Base-by-base conservation (phyloP, 2,113 vertebrate genomes). In the Perca schrenkii region DNA sequence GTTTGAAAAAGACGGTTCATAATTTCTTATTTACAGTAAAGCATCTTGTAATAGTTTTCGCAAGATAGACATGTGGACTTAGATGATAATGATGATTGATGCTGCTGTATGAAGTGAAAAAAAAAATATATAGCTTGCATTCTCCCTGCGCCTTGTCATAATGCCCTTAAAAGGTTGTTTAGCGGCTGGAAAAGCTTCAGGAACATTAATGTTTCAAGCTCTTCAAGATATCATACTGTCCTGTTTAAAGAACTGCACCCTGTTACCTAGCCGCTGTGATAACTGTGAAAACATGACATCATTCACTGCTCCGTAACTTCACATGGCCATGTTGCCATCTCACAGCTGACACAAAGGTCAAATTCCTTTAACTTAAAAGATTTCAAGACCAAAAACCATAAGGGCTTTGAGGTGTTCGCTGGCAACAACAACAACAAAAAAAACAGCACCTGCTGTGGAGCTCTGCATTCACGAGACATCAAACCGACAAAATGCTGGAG, bases 401-500 rank as follows among this genome's bases (percentile, higher is more conserved):
- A 78, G 12, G 25, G 15, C 46, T 78, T 46, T 53, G 25, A 84
- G 31, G 46, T 57, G 54, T 58, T 56, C 4, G 16, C 34, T n/a
- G 25, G 28, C 49, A 22, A 77, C 62, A 70, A 60, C 46, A 36
- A 36, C n/a, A 52, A 15, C 31, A 36, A 52, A 15, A 61, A 83
- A 79, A 58, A 81, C 61, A 66, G 76, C 87, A 86, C 80, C 82
- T 92, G 88, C 84, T 34, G 60, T 56, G 67, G 62, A 82, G 79
- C 83, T 85, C 54, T 68, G 77, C 71, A 80, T 92, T 91, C 70
- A 49, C 21, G 71, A 85, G 72, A 86, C 84, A 90, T 75, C 65
- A 82, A 82, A 85, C 82, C 88, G 89, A 92, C 88, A 86, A 92
- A 93, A 84, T 36, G 75, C 61, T 53, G 43, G 70, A 84, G 88